phyloP scores from a whole-genome alignment of 2,888 invertebrate genomes.

The Amphipoea oculea region DNA sequence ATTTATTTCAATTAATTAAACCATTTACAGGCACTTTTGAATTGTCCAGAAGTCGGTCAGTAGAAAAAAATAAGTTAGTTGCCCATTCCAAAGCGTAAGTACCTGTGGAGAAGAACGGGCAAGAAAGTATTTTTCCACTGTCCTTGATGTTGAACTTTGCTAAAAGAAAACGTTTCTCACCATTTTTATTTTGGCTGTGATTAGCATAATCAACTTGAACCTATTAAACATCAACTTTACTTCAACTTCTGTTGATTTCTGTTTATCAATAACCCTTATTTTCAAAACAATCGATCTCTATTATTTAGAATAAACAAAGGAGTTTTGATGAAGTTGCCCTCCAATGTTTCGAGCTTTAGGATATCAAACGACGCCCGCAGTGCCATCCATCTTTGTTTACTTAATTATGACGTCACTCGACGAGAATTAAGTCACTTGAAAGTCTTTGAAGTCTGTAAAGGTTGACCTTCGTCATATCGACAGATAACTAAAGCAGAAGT shows the following conservation, averaged over 20 bases:
- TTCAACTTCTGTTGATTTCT: not conserved
- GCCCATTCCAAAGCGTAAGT: too few species aligned
- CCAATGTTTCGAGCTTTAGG: slow-evolving; percentile 9
- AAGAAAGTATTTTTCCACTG: not conserved
- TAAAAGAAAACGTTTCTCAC: not conserved
- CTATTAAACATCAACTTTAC: not conserved
- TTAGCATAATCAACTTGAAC: not conserved
- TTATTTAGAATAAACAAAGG: slow-evolving; percentile 25
- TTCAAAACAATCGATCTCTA: slow-evolving; percentile 16
- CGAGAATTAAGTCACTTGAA: slow-evolving; percentile 11
- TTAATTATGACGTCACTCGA: slow-evolving; percentile 22
- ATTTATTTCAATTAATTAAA: too few species aligned
- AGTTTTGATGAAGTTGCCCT: slow-evolving; percentile 11
- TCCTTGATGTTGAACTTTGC: not conserved
- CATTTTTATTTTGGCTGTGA: not conserved
- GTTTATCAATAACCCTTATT: too few species aligned
- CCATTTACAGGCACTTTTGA: too few species aligned
- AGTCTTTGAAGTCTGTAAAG: not conserved
- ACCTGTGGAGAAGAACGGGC: too few species aligned
- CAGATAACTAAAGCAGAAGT: not conserved
- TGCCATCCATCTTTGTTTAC: slow-evolving; percentile 27
- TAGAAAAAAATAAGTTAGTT: too few species aligned
- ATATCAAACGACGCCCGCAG: slow-evolving; percentile 17
- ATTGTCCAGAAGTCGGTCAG: too few species aligned
- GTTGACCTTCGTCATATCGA: not conserved